Evolutionary conservation across 2,888 invertebrate genomes (phyloP), one percentile per base, ranked within the genome.

Genomic region (Papilio elwesi): DNA sequence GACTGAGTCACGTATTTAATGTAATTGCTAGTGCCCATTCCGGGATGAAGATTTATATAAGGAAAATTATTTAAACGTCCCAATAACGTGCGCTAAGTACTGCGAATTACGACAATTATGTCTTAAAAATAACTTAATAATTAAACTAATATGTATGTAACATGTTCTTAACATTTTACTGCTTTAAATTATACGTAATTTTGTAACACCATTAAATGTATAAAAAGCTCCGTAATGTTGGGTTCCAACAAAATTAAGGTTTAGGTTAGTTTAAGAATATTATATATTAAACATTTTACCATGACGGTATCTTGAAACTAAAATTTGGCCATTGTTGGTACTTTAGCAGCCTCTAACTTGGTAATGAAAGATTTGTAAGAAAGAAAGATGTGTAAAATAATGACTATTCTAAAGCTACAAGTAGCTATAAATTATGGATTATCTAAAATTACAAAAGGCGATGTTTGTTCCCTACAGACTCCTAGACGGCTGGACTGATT

Each of bases 1-100:
- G 52, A 74, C 76, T 91, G 90, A 90, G 78, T 91, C 90, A 91
- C 73, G 74, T 71, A 74, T 80, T 76, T 76, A 76, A 75, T 76
- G 74, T 74, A 75, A 71, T 74, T 65, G 66, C 64, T 68, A 57
- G 71, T 59, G 52, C 52, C 73, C 65, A 70, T 73, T 59, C 69
- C 72, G 15, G 69, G 26, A 49, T 59, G 59, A 73, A 62, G 65
- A 69, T 70, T 70, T 62, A 59, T 65, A 65, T 65, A 59, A 70
- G 73, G 73, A 73, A 66, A 73, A 73, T 73, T 73, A 70, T 69
- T 57, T 73, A 73, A 73, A 73, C 66, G 43, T n/a, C 59, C 68
- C 47, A 69, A 68, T 73, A 64, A 68, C 26, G 51, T 16, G 15
- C 36, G 26, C 38, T 68, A 63, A 73, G 51, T 49, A 26, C 52